Percentiles rank a stretch among this genome's conserved stretches.
Conservation (phyloP, 2,113 vertebrate genomes). For the Sclerurus mexicanus region DNA sequence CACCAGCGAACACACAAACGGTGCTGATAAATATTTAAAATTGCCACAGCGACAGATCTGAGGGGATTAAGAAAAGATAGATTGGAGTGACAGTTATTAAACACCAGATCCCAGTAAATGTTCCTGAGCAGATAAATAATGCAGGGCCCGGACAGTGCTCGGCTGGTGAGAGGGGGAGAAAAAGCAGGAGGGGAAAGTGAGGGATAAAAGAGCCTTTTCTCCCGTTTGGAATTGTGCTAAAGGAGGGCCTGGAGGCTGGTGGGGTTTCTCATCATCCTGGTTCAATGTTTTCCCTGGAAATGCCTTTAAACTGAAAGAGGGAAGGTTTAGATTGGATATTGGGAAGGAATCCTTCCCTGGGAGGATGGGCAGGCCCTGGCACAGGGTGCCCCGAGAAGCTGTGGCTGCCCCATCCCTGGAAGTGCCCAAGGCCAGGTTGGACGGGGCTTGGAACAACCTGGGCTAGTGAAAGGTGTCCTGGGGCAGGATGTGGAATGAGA, state of each 20-base stretch:
- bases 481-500: not conserved
- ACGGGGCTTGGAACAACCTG: not conserved
- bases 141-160: slow-evolving; percentile 49
- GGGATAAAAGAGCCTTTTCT: not conserved
- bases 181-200: accelerated
- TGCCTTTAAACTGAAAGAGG: not conserved
- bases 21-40: slow-evolving; percentile 73
- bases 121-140: slow-evolving; percentile 69
- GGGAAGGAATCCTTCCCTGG: not conserved
- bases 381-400: not conserved
- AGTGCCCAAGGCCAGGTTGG: not conserved
- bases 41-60: slow-evolving; percentile 64
- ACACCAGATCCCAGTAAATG: slow-evolving; percentile 70
- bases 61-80: slow-evolving; percentile 70
- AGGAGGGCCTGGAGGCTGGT: not conserved
- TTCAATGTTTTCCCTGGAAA: not conserved
- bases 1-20: slow-evolving; percentile 40
- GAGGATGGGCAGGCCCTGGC: not conserved
- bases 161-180: not conserved
- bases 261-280: not conserved
- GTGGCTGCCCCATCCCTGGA: not conserved
- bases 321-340: not conserved
- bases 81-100: slow-evolving; percentile 75
- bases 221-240: not conserved
- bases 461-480: not conserved